Conservation (phyloP, 2,797 vertebrate genomes). For the Smutsia gigantea region DNA sequence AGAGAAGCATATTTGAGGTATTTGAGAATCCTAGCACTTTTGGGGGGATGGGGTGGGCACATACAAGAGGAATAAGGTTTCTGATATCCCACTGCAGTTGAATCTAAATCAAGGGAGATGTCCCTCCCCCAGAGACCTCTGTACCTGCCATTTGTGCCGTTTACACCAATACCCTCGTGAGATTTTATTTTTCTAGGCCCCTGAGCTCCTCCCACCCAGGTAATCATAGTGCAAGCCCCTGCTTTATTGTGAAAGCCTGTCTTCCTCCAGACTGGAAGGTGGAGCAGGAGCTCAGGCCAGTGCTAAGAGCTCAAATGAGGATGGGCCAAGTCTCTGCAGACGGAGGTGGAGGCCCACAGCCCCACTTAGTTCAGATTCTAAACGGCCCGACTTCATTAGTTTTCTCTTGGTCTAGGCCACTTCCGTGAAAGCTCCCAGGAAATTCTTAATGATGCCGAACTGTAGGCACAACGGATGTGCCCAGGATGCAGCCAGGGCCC, state of each 20-base stretch:
- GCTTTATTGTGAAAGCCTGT: rapidly evolving
- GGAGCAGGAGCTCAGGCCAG: background rate
- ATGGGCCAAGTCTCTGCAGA: background rate
- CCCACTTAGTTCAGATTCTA: background rate
- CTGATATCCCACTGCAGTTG: background rate
- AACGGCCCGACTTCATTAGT: background rate
- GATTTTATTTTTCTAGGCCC: background rate
- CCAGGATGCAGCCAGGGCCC: rapidly evolving
- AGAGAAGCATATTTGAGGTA: constrained; percentile 7
- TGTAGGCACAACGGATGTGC: background rate
- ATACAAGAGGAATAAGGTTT: constrained; percentile 30
- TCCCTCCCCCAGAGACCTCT: constrained; percentile 22
- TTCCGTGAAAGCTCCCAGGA: background rate
- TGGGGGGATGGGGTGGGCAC: too few species aligned
- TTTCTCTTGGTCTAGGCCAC: background rate
- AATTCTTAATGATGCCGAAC: background rate
- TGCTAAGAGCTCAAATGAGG: background rate
- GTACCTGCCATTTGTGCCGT: background rate
- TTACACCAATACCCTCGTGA: background rate
- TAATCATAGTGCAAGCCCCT: rapidly evolving
- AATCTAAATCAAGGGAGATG: constrained; percentile 63
- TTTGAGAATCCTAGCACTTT: constrained; percentile 16
- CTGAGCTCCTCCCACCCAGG: background rate
- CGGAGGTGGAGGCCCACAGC: background rate
- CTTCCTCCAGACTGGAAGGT: background rate